These are phyloP conservation scores for Neoscelio sp. DNA, from an alignment of 2,888 invertebrate species.

Conservation along the genomic window DNA sequence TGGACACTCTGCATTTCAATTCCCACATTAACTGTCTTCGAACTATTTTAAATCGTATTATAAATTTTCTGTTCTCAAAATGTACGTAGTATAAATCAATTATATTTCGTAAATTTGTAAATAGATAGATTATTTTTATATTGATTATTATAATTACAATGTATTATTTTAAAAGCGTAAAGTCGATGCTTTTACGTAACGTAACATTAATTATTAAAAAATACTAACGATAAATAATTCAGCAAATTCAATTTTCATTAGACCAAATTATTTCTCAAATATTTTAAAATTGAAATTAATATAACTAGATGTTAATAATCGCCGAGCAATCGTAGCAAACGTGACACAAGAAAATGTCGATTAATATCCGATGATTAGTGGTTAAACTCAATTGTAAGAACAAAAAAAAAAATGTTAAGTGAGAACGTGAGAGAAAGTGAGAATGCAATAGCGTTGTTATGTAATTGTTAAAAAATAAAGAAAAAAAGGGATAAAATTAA, in stretches of 20 bases:
- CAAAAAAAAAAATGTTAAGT: slow-evolving; percentile 62
- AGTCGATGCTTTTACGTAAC: background rate
- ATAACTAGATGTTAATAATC: slow-evolving; percentile 15
- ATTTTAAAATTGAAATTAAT: background rate
- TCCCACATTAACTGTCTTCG: no score
- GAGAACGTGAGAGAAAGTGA: slow-evolving; percentile 56
- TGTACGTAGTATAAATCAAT: no score
- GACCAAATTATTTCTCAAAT: background rate
- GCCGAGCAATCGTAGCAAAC: slow-evolving; percentile 69
- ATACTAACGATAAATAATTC: background rate
- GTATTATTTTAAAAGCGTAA: background rate
- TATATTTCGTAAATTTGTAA: background rate
- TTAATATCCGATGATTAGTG: slow-evolving; percentile 75
- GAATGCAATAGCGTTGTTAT: slow-evolving; percentile 51
- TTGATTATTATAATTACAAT: background rate
- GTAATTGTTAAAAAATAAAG: slow-evolving; percentile 40
- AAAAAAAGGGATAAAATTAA: slow-evolving; percentile 1
- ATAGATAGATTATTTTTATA: background rate
- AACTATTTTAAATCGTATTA: no score
- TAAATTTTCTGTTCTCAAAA: no score
- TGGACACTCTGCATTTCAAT: no score
- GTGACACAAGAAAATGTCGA: slow-evolving; percentile 62
- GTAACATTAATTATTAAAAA: background rate
- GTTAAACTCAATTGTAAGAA: slow-evolving; percentile 71
- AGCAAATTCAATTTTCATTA: background rate